Evolutionary conservation across 2,113 vertebrate species (phyloP).

Genomic region (Lonchura striata): DNA sequence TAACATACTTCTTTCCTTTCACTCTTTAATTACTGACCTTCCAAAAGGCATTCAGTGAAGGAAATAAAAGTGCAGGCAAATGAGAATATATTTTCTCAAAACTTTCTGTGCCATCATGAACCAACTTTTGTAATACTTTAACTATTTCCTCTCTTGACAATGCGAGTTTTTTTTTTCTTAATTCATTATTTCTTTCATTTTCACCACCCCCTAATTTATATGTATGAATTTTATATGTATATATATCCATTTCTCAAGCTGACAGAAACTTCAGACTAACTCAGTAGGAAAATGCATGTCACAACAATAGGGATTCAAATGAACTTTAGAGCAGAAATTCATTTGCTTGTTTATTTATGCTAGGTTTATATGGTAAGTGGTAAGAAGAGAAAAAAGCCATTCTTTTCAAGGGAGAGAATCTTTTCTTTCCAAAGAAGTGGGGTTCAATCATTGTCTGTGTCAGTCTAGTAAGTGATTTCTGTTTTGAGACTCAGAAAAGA

Average conservation of each 20-base stretch:
- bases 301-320: background rate
- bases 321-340: background rate
- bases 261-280: background rate
- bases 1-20: background rate
- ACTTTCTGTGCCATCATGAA: background rate
- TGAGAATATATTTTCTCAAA: background rate
- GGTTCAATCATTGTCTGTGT: background rate
- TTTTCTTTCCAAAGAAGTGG: background rate
- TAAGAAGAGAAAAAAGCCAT: background rate
- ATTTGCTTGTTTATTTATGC: slow-evolving; percentile 6
- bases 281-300: background rate
- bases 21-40: slow-evolving; percentile 28
- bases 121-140: background rate
- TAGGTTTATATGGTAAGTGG: background rate
- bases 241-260: background rate
- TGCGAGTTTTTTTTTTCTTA: background rate
- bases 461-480: background rate
- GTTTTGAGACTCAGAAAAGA: slow-evolving; percentile 17
- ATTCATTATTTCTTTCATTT: background rate
- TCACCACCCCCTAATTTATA: background rate
- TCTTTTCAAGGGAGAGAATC: background rate
- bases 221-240: background rate
- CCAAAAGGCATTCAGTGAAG: background rate
- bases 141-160: background rate
- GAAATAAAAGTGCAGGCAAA: background rate